phyloP scores from a whole-genome alignment of 2,797 vertebrate genomes.

The Parotocinclus haroldoi region DNA sequence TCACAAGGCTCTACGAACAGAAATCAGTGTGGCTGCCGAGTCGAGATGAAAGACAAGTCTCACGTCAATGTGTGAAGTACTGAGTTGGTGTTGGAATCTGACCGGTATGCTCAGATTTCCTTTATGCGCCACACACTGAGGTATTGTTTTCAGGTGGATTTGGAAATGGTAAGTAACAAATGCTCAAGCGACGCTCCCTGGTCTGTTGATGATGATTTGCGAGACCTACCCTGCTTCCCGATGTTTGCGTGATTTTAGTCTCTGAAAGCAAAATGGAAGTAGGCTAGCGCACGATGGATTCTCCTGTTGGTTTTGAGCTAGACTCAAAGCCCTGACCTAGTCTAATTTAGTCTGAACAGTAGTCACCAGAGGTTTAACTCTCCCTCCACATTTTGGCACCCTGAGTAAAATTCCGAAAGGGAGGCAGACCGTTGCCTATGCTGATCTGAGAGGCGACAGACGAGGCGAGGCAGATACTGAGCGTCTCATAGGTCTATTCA shows the following conservation, averaged over 20 bases:
- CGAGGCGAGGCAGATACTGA: slow-evolving; percentile 40
- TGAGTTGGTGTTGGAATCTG: slow-evolving; percentile 27
- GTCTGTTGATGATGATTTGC: slow-evolving; percentile 26
- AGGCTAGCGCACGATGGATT: slow-evolving; percentile 16
- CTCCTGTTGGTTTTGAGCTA: slow-evolving; percentile 41
- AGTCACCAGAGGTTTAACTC: slow-evolving; percentile 55
- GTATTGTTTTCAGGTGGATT: slow-evolving; percentile 44
- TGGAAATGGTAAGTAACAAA: slow-evolving; percentile 36
- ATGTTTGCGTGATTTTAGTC: slow-evolving; percentile 3
- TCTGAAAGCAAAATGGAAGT: slow-evolving; percentile 30
- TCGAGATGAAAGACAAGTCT: slow-evolving; percentile 26
- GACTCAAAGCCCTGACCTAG: slow-evolving; percentile 42
- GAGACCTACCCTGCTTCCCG: slow-evolving; percentile 32
- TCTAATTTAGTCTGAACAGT: slow-evolving; percentile 29
- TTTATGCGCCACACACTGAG: slow-evolving; percentile 40
- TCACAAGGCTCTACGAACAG: neutral
- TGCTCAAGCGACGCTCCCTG: slow-evolving; percentile 32
- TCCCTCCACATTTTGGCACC: slow-evolving; percentile 77
- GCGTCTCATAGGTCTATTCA: neutral
- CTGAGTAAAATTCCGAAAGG: slow-evolving; percentile 81
- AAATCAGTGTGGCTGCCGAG: slow-evolving; percentile 23
- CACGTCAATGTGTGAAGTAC: slow-evolving; percentile 29
- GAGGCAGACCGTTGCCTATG: slow-evolving; percentile 72
- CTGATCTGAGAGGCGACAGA: slow-evolving; percentile 66
- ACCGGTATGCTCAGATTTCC: slow-evolving; percentile 27